Percentiles rank a stretch among this genome's conserved stretches.
phyloP scores from a whole-genome alignment of 2,113 vertebrate species.

The Camelus bactrianus region DNA sequence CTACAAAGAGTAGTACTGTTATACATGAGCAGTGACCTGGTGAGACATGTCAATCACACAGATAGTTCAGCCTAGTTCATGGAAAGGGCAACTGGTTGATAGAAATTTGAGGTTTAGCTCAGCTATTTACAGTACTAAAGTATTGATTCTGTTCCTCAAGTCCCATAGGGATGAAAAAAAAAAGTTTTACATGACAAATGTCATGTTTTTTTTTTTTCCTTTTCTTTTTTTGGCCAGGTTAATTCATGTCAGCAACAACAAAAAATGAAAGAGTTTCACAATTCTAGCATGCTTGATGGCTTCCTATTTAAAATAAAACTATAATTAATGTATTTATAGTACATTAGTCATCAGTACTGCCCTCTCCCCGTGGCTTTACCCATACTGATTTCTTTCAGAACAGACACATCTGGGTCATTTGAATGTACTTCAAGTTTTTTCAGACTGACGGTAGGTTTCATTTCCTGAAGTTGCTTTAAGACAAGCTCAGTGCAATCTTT shows the following conservation, averaged over 20 bases:
- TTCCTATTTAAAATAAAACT: constrained; percentile 88
- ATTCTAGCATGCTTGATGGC: constrained; percentile 96
- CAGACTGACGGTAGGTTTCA: constrained; percentile 93
- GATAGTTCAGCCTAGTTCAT: constrained; percentile 92
- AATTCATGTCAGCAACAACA: constrained; percentile 89
- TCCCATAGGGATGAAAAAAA: constrained; percentile 95
- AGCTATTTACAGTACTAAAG: constrained; percentile 90
- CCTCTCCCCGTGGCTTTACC: constrained; percentile 85
- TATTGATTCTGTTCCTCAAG: constrained; percentile 90
- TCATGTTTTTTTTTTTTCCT: constrained; percentile 90
- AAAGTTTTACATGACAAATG: constrained; percentile 89
- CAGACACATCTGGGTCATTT: constrained; percentile 82
- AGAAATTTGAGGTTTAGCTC: constrained; percentile 89
- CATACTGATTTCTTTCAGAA: constrained; percentile 85
- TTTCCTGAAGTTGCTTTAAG: constrained; percentile 96
- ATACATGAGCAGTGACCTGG: constrained; percentile 90
- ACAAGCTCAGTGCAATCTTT: constrained; percentile 89
- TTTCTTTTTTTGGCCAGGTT: constrained; percentile 87
- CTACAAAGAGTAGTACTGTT: constrained; percentile 91
- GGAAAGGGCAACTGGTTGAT: constrained; percentile 87
- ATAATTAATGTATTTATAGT: constrained; percentile 79
- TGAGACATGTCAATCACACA: constrained; percentile 93
- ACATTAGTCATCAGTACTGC: constrained; percentile 90
- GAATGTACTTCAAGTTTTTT: constrained; percentile 87
- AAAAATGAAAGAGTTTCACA: constrained; percentile 89